Base-by-base conservation (phyloP, 2,888 invertebrate genomes). In the Isotomurus palustris region DNA sequence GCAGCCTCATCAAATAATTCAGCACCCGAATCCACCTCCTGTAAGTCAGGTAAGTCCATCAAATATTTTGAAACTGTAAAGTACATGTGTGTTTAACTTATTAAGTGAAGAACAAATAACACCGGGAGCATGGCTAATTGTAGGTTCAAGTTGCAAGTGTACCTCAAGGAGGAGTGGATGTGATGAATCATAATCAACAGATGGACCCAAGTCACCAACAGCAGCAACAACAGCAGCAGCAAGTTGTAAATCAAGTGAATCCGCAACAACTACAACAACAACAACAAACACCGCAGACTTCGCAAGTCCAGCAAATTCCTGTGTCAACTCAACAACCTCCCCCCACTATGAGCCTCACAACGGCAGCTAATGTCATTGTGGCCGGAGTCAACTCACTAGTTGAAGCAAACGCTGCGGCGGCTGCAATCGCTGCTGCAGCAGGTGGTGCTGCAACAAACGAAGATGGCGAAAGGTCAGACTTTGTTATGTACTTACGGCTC, bases 401-500 rank as follows among this genome's bases (percentile, higher is more conserved):
- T 3, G 77, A 77, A 70, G 76, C 75, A 21, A 75, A 75, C 28
- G 75, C 76, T 60, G 72, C 73, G 53, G n/a, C n/a, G n/a, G n/a
- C n/a, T n/a, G n/a, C n/a, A n/a, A n/a, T n/a, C n/a, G n/a, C n/a
- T n/a, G n/a, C n/a, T n/a, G 71, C 62, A 50, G 77, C 76, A 47
- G 77, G 76, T 58, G 74, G 73, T 36, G 52, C 29, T 6, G 35
- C 32, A 35, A 62, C 74, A 52, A 75, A 74, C 61, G 78, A 78
- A 70, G 78, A 78, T 70, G 75, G 76, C 64, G 78, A 78, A 73
- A 78, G 78, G 78, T 77, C 66, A 68, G 72, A 71, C 47, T 19
- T 45, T 27, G 29, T 57, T 45, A n/a, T n/a, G n/a, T n/a, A n/a
- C n/a, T n/a, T n/a, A n/a, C n/a, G n/a, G n/a, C n/a, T n/a, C n/a